Evolutionary conservation across 92 coral and sea anemone genomes (phyloP), one percentile per base, ranked within the genome.

Genomic region (Meandrina meandrites): DNA sequence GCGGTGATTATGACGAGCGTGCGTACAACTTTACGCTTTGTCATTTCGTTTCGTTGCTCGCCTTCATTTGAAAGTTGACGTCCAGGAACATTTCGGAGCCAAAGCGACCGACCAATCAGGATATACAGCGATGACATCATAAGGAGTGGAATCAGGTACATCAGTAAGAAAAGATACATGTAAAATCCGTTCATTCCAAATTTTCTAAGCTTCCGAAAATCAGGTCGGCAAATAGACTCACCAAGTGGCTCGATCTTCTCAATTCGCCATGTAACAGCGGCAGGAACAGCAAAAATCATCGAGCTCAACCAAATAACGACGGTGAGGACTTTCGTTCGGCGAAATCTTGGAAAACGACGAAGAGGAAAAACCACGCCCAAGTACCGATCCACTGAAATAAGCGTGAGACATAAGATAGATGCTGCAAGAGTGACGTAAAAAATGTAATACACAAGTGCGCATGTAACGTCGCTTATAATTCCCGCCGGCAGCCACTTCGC

Each of bases 1-100:
- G 86, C 81, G 82, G 92, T 91, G 8, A 90, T 88, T 75, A 84
- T 84, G 3, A 89, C 76, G 9, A 92, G 86, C 88, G 86, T 88
- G 73, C 91, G 88, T 45, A 94, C 94, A 21, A 94, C 95, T 79
- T 92, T 92, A 82, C 89, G 86, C 82, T 94, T 94, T 37, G 95
- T 89, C 18, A 56, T 78, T 50, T 90, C 91, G 32, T 91, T 93
- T 14, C 95, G 95, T 50, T 84, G 86, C 6, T 58, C 75, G 34
- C 76, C 90, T 72, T 85, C 83, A 16, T 88, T 84, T 58, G 83
- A 79, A 10, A 79, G 86, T 48, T 69, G 78, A 32, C 60, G 45
- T 1, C 96, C 96, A 5, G 94, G 98, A 32, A 88, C 86, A 72
- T 90, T 92, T 58, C 94, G 69, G 60, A 70, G 89, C 95, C 98